Evolutionary conservation across 2,113 vertebrate genomes (phyloP).

Genomic region (Myodes glareolus): DNA sequence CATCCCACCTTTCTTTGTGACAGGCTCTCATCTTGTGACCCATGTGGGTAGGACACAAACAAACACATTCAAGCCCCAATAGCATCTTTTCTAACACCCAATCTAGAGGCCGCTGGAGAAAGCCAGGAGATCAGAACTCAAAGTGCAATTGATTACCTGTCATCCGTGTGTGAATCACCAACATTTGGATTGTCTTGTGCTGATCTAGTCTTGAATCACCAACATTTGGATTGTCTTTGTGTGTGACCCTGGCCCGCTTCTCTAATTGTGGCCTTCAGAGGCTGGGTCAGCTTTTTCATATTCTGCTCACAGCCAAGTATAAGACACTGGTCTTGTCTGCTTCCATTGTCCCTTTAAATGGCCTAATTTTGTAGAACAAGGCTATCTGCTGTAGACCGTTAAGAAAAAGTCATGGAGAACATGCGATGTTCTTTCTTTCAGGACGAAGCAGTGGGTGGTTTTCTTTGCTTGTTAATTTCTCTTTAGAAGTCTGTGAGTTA

Average conservation of each 20-base stretch:
- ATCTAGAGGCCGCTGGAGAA: background rate
- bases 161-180: background rate
- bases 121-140: background rate
- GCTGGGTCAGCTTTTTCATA: background rate
- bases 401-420: conserved; percentile 24
- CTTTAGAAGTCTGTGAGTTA: background rate
- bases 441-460: background rate
- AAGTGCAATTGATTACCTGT: background rate
- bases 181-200: background rate
- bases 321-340: conserved; percentile 12
- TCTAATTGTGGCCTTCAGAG: background rate
- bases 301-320: background rate
- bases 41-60: background rate
- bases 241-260: background rate
- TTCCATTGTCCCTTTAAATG: conserved; percentile 58
- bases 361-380: conserved; percentile 59
- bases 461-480: conserved; percentile 42
- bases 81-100: background rate
- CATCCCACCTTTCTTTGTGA: background rate
- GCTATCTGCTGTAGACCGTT: background rate
- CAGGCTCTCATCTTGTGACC: background rate
- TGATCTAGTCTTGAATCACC: background rate
- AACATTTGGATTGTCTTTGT: too few species aligned
- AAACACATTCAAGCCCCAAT: background rate
- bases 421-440: background rate